phyloP scores from a whole-genome alignment of 2,888 invertebrate genomes.

The Zaprionus lineosus region DNA sequence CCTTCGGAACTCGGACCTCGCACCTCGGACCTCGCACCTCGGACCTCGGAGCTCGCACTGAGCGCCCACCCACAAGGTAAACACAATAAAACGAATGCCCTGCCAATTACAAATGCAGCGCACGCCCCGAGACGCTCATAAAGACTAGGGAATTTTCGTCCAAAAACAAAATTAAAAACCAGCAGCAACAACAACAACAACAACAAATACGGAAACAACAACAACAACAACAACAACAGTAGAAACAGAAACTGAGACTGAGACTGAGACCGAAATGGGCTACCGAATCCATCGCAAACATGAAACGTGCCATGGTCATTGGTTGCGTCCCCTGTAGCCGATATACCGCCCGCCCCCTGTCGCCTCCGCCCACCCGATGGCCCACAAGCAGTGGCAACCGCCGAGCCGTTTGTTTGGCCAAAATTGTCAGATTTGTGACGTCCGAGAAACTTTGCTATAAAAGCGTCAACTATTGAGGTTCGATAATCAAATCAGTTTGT shows the following conservation, averaged over 20 bases:
- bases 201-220: constrained; percentile 2
- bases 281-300: constrained; percentile 26
- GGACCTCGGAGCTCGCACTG: not conserved
- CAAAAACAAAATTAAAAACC: constrained; percentile 61
- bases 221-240: constrained; percentile 5
- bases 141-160: constrained; percentile 45
- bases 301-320: constrained; percentile 59
- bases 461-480: constrained; percentile 44
- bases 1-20: too few species aligned
- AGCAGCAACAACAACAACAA: constrained; percentile 17
- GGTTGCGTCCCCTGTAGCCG: not conserved
- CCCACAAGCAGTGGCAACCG: too few species aligned
- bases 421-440: constrained; percentile 34
- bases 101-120: constrained; percentile 57
- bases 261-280: too few species aligned
- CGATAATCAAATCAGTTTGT: constrained; percentile 68
- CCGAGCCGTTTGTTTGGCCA: too few species aligned
- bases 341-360: not conserved
- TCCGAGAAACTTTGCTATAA: constrained; percentile 53
- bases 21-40: too few species aligned
- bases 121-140: constrained; percentile 61
- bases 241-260: too few species aligned
- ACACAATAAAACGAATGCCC: constrained; percentile 5
- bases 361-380: constrained; percentile 5
- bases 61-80: constrained; percentile 34